Evolutionary conservation across 2,113 vertebrate genomes (phyloP), one percentile per base, ranked within the genome.

Genomic region (Dipodomys spectabilis): DNA sequence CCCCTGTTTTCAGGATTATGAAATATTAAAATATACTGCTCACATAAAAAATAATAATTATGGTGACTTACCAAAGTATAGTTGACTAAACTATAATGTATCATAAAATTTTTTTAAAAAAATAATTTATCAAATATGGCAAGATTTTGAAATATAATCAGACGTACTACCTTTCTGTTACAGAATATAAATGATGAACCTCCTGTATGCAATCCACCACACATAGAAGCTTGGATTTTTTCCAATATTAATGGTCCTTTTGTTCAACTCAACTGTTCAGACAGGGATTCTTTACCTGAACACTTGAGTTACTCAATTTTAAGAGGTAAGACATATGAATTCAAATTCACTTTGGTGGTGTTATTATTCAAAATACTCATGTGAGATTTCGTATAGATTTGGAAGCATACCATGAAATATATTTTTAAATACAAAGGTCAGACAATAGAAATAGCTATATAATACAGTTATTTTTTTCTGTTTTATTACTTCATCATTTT

Each of bases 211-310:
- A 95, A 62, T 65, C 90, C 94, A 23, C 73, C 27, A n/a, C 90
- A 96, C 96, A 88, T 96, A 91, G 96, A 97, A 65, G 97, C 89
- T 84, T 23, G 20, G 64, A 96, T 93, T 64, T 94, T 91, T 84
- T 95, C 91, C 11, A 92, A 11, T 77, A 64, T 23, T 89, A 92
- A 93, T 69, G 92, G 22, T 13, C 15, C 89, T 88, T 96, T 97
- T 82, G 6, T 97, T 96, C 25, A 90, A 13, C 62, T 97, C 19
- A 89, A 97, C 3, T 96, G 82, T 92, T 96, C 88, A 83, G 77
- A 96, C 85, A 96, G 96, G 93, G 96, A 97, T 95, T 97, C 97
- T 64, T 86, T 91, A 49, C 65, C 92, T 82, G 67, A 95, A 86
- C 28, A 95, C 2, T 87, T 98, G n/a, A 94, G 45, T 62, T 98